Evolutionary conservation across 1,140 invertebrate genomes (phyloP).

Genomic region (Bombus impatiens): DNA sequence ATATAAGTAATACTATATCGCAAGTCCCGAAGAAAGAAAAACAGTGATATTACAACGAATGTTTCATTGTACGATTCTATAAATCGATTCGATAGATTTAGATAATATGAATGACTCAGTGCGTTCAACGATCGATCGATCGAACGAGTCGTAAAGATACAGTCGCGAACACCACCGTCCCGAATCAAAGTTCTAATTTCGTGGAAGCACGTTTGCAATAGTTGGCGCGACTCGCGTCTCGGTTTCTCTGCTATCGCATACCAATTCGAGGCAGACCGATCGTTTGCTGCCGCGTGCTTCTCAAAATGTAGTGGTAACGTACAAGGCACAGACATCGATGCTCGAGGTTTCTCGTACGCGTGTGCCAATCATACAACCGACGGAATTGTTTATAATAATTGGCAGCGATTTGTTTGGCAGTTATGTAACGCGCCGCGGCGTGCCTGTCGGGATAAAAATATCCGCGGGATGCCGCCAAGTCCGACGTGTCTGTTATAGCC

Average conservation of each 20-base stretch:
- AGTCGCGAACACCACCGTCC: neutral
- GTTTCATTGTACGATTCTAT: neutral
- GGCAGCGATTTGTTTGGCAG: constrained; percentile 73
- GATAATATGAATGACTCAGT: neutral
- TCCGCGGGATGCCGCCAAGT: constrained; percentile 66
- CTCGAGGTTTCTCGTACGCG: neutral
- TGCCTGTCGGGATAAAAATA: constrained; percentile 77
- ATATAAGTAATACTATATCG: too few relatives aligned
- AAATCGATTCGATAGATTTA: neutral
- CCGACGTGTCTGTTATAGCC: constrained; percentile 66
- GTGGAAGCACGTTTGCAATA: constrained; percentile 62
- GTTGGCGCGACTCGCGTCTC: constrained; percentile 54
- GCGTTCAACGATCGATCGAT: constrained; percentile 13
- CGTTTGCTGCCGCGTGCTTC: neutral
- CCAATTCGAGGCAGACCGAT: constrained; percentile 58
- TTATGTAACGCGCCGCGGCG: constrained; percentile 74
- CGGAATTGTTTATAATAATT: constrained; percentile 78
- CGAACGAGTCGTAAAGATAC: neutral
- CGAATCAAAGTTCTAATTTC: constrained; percentile 60
- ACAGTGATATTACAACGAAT: neutral
- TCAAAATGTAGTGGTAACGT: neutral
- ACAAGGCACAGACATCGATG: neutral
- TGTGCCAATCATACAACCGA: constrained; percentile 55
- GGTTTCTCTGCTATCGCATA: constrained; percentile 55
- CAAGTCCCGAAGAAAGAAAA: neutral